A percentile compares a stretch with the other conserved stretches of the same genome.
phyloP scores from a whole-genome alignment of 2,888 invertebrate genomes.

The Noctuana brunneofusca region DNA sequence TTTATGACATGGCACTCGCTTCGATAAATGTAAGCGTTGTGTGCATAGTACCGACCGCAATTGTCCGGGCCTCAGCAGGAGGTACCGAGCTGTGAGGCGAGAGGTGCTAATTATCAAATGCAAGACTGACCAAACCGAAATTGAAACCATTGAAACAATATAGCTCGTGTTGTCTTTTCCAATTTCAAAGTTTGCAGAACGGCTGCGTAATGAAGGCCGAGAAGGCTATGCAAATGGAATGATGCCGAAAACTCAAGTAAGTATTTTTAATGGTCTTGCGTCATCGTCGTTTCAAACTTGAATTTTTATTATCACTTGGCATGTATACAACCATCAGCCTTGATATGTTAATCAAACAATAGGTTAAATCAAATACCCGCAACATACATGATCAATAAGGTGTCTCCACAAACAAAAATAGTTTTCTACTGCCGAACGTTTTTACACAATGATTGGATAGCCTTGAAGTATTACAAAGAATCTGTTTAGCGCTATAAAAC shows the following conservation, averaged over 20 bases:
- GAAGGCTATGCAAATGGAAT: slow-evolving; percentile 77
- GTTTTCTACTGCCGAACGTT: slow-evolving; percentile 52
- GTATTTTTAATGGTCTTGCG: slow-evolving; percentile 82
- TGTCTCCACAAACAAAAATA: slow-evolving; percentile 66
- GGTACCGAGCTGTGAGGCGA: slow-evolving; percentile 51
- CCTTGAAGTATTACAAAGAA: slow-evolving; percentile 17
- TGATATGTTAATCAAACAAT: slow-evolving; percentile 82
- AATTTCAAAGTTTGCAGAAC: slow-evolving; percentile 81
- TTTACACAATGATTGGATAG: slow-evolving; percentile 34
- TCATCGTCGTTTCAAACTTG: slow-evolving; percentile 80
- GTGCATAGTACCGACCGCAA: slow-evolving; percentile 53
- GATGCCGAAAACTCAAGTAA: slow-evolving; percentile 78
- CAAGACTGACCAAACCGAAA: slow-evolving; percentile 76
- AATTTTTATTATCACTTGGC: slow-evolving; percentile 82
- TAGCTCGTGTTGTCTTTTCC: slow-evolving; percentile 75
- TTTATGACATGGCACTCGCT: slow-evolving; percentile 75
- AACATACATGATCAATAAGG: slow-evolving; percentile 71
- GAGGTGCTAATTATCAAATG: slow-evolving; percentile 82
- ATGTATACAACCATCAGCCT: slow-evolving; percentile 78
- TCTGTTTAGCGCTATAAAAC: slow-evolving; percentile 10
- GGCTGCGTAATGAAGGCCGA: slow-evolving; percentile 80
- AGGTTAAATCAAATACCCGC: slow-evolving; percentile 76
- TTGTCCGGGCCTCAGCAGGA: slow-evolving; percentile 42
- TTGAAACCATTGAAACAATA: slow-evolving; percentile 82
- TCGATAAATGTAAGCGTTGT: slow-evolving; percentile 72